phyloP scores from a whole-genome alignment of 2,888 invertebrate species.

The Sussaba pulchella region DNA sequence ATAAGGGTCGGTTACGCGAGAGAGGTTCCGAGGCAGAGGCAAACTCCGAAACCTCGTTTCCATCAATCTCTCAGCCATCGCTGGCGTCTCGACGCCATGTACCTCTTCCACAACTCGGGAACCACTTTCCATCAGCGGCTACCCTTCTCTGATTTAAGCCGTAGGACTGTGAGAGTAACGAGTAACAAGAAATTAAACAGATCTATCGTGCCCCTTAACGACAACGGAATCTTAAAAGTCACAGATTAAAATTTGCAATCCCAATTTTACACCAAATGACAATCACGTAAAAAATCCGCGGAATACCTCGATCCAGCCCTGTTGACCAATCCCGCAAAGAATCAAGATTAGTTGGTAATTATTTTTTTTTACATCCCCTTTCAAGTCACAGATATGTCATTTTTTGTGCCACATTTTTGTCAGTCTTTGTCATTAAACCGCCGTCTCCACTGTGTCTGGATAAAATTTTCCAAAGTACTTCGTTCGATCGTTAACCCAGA shows the following conservation, averaged over 20 bases:
- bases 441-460: conserved; percentile 39
- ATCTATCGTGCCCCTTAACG: no score
- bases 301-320: no score
- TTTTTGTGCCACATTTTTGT: no score
- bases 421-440: no score
- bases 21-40: conserved; percentile 40
- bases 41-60: conserved; percentile 66
- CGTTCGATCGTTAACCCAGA: conserved; percentile 65
- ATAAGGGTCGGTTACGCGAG: conserved; percentile 28
- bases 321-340: no score
- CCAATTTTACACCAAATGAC: no score
- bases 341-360: no score
- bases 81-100: conserved; percentile 37
- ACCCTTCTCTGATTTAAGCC: conserved; percentile 40
- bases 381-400: no score
- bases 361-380: no score
- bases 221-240: no score
- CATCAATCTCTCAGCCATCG: conserved; percentile 63
- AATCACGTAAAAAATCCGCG: no score
- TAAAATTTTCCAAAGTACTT: conserved; percentile 54
- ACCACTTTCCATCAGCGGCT: neutral
- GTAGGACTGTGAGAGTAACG: conserved; percentile 21
- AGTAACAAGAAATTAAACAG: neutral
- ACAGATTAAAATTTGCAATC: no score
- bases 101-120: conserved; percentile 37